Base-by-base conservation (phyloP, 2,888 invertebrate species). In the Netelia melanura region DNA sequence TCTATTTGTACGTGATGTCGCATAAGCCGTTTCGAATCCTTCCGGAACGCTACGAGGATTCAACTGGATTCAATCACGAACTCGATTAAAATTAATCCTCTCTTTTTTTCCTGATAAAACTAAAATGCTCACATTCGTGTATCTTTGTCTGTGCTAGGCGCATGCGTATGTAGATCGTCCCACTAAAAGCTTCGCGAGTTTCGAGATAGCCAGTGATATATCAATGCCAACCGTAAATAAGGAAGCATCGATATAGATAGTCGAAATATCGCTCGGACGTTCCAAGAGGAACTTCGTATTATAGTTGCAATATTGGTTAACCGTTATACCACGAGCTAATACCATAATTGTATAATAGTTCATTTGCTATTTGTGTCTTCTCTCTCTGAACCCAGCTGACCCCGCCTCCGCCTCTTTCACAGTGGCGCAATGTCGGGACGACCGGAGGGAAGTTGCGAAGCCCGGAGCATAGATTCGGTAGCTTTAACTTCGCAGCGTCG, bases 401-500 rank as follows among this genome's bases (percentile, higher is more conserved):
- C 8, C 48, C 30, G 11, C n/a, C 30, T 54, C 30, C 14, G 44
- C 54, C 21, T 3, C 68, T 21, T 48, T 44, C n/a, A 17, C 23
- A 8, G 52, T 48, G 30, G 56, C n/a, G 58, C 61, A 3, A 21
- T 30, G 43, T 56, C 9, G 21, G 65, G 64, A 67, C 30, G 17
- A 38, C 56, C 61, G 30, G 54, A 44, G 14, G 5, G 38, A 83
- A 85, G 82, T 83, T 85, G 44, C 76, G 38, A 14, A 65, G 61
- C 62, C 56, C 58, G 23, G 23, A 17, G 38, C 65, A 83, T 76
- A 71, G 78, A 82, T 83, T 71, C 68, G 64, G 61, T 67, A 71
- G 77, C 81, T 81, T 78, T 76, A 84, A 87, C 87, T 85, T 82
- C 84, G 68, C 79, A 1, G 9, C 82, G 81, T 85, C 83, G 87